Base-by-base conservation (phyloP, 2,888 invertebrate genomes). In the Drosophila mercatorum region DNA sequence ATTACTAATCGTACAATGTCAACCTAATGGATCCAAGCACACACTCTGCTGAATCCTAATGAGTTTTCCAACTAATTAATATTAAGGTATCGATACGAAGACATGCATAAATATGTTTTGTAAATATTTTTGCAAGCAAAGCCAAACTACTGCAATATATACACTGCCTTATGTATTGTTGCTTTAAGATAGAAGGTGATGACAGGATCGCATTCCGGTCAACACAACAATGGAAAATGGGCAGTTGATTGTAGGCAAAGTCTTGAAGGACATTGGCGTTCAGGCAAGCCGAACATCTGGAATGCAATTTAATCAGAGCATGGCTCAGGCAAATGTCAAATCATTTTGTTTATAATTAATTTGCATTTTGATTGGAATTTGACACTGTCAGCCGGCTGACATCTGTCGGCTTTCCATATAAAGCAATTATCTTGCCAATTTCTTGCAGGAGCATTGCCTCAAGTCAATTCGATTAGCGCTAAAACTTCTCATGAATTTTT, bases 341-440 rank as follows among this genome's bases (percentile, higher is more conserved):
- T 60, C 66, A 83, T 72, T 89, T 80, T 89, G 88, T 89, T 88
- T 86, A 82, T 89, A 88, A 86, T 89, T 88, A 86, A 86, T 86
- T 86, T 89, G 85, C 85, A 86, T 86, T 76, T 89, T 89, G 85
- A 86, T 86, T 85, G 73, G 72, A 80, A 72, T 83, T 73, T 70
- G 74, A 75, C 68, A 76, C 59, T 81, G 87, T 78, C 89, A 86
- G 76, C 68, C 53, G 31, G 49, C 63, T 81, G 84, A 75, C 83
- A 78, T 78, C 68, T 70, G 70, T 55, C 64, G 68, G 69, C 73
- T 72, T 72, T 66, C 68, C 72, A 83, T 64, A 75, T 68, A 58
- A 71, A 68, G 68, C 69, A 80, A 84, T 80, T 80, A 88, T 70
- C 68, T 68, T 77, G 61, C 56, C 69, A 78, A 69, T 75, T 75